Evolutionary conservation across 2,797 vertebrate genomes (phyloP), one percentile per base, ranked within the genome.

Genomic region (Gadopsis marmoratus): DNA sequence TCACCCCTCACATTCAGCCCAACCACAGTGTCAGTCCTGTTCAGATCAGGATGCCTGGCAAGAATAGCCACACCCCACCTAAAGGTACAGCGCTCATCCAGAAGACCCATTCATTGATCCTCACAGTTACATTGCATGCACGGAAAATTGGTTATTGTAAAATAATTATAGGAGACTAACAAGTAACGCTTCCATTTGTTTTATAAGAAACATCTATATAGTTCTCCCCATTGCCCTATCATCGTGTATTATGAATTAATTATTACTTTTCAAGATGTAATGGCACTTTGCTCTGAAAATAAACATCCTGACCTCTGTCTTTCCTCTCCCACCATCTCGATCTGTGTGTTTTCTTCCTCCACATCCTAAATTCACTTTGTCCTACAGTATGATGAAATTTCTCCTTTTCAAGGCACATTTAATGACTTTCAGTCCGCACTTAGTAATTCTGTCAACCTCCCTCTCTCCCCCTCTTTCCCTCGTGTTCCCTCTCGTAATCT

Each of bases 21-120:
- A 99, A 97, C 93, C 97, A 98, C 55, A 97, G 96, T 88, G 92
- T 96, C 78, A 92, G 93, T 86, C 95, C 97, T 51, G 96, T 97
- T 91, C 97, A 97, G 89, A 95, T 97, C 50, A 97, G 97, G 91
- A 94, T 94, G 86, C 84, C 95, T 19, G 95, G 95, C 92, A 99
- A 98, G 95, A 98, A 91, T 84, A 95, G 91, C 86, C 96, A 97
- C 83, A 91, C 93, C 81, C 93, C 92, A 66, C 94, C 97, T 71
- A 99, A 98, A 98, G 97, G 98, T 99, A 91, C 56, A 65, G 48
- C 56, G 21, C 37, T 5, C 65, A 9, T 53, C 35, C 39, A 29
- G 23, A 54, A 54, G 26, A 69, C 37, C 21, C 29, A 11, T 14
- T 56, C 48, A 62, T 60, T 60, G 12, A 71, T 76, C 37, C 53